A percentile compares a stretch with the other conserved stretches of the same genome.
Evolutionary conservation across 2,888 invertebrate genomes (phyloP).

Genomic region (Muschampia plurimacula): DNA sequence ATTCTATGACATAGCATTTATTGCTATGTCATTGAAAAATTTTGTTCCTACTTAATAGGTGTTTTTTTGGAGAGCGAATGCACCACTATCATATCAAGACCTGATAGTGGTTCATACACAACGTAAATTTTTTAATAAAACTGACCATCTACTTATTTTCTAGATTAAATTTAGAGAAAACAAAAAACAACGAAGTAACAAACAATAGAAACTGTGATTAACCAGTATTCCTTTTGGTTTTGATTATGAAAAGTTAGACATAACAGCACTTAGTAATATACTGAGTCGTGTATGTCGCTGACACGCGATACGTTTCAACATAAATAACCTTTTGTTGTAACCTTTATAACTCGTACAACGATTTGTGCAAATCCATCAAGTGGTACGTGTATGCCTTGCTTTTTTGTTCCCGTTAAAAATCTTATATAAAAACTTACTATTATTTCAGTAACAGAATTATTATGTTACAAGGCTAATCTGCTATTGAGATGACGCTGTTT

Average conservation of each 20-base stretch:
- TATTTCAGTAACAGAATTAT: neutral
- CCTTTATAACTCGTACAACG: conserved; percentile 15
- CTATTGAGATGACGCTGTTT: too few relatives aligned
- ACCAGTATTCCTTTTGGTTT: neutral
- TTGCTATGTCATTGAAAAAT: too few relatives aligned
- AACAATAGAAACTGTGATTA: neutral
- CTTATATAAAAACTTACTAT: neutral
- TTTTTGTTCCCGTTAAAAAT: neutral
- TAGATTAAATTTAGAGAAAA: too few relatives aligned
- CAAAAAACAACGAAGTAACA: too few relatives aligned
- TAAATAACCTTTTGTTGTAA: conserved; percentile 26
- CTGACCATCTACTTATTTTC: too few relatives aligned
- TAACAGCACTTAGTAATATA: neutral
- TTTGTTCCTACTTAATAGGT: too few relatives aligned
- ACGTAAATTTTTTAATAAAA: too few relatives aligned
- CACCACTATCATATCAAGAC: too few relatives aligned
- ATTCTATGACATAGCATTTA: too few relatives aligned
- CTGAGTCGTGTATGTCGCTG: neutral
- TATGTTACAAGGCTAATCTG: too few relatives aligned
- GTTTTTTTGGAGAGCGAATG: too few relatives aligned
- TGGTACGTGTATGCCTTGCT: neutral
- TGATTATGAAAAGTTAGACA: neutral
- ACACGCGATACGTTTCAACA: conserved; percentile 15
- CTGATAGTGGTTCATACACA: too few relatives aligned
- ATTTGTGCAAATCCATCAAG: conserved; percentile 16